Conservation (phyloP, 1,140 invertebrate species). For the Zaprionus ghesquierei region DNA sequence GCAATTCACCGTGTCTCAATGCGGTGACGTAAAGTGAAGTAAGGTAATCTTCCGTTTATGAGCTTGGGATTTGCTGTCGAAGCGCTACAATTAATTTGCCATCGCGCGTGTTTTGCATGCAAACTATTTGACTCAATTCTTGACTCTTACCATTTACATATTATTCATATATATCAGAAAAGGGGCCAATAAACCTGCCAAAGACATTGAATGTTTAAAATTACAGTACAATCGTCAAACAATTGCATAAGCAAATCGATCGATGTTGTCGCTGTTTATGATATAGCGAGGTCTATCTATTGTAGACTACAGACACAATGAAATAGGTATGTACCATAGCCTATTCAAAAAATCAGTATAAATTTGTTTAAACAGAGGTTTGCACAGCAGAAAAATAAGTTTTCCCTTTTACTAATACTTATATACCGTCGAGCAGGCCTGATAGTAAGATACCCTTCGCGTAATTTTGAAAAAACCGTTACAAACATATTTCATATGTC, state of each 20-base stretch:
- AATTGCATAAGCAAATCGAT: conserved; percentile 18
- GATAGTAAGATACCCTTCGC: too few species aligned
- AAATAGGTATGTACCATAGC: too few species aligned
- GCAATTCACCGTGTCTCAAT: conserved; percentile 21
- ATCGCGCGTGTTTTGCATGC: conserved; percentile 60
- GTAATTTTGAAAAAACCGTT: too few species aligned
- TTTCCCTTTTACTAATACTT: too few species aligned
- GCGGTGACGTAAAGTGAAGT: conserved; percentile 3
- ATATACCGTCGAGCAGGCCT: too few species aligned
- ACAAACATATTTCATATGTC: too few species aligned
- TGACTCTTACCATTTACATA: conserved; percentile 35
- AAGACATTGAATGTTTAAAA: not conserved
- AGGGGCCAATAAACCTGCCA: conserved; percentile 8
- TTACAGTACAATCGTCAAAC: not conserved
- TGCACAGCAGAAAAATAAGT: too few species aligned
- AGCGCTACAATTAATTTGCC: conserved; percentile 73
- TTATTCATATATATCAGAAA: conserved; percentile 12
- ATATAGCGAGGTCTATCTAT: too few species aligned
- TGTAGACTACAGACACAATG: too few species aligned
- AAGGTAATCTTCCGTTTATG: conserved; percentile 72
- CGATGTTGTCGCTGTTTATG: not conserved
- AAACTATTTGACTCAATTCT: conserved; percentile 35
- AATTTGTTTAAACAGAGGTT: too few species aligned
- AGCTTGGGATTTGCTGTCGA: conserved; percentile 65
- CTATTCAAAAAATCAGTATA: too few species aligned